A percentile compares a stretch with the other conserved stretches of the same genome.
Conservation (phyloP, 2,113 vertebrate genomes). For the Cottus gobio region DNA sequence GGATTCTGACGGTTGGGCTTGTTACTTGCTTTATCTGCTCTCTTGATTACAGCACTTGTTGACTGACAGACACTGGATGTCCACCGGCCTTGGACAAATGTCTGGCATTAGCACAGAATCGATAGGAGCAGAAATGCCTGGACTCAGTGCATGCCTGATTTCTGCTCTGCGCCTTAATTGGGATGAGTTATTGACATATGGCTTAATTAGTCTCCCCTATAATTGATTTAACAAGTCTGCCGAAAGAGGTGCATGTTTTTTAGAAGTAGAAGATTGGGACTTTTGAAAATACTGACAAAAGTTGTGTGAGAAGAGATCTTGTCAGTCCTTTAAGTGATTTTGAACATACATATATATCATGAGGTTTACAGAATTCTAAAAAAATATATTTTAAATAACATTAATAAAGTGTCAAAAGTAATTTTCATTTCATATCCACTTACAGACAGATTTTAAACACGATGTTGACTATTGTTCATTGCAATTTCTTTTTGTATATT, state of each 20-base stretch:
- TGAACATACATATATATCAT: background rate
- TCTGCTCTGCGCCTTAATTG: constrained; percentile 70
- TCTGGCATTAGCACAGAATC: constrained; percentile 64
- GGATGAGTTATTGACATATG: constrained; percentile 75
- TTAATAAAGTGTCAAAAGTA: background rate
- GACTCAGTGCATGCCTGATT: constrained; percentile 51
- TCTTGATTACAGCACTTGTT: constrained; percentile 69
- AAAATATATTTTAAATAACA: background rate
- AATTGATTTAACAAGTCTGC: constrained; percentile 57
- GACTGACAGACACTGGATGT: constrained; percentile 56
- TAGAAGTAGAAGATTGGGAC: background rate
- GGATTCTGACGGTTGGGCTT: constrained; percentile 52
- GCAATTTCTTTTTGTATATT: background rate
- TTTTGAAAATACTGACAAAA: background rate
- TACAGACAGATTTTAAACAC: background rate
- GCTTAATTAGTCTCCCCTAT: constrained; percentile 67
- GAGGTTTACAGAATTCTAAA: background rate
- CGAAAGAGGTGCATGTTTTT: background rate
- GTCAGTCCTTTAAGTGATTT: background rate
- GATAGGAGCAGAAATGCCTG: constrained; percentile 50
- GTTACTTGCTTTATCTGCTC: constrained; percentile 50
- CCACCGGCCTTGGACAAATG: constrained; percentile 45
- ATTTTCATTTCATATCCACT: background rate
- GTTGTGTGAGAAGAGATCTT: background rate
- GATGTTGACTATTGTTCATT: background rate